Evolutionary conservation across 2,888 invertebrate species (phyloP).

Genomic region (Baccha elongata): DNA sequence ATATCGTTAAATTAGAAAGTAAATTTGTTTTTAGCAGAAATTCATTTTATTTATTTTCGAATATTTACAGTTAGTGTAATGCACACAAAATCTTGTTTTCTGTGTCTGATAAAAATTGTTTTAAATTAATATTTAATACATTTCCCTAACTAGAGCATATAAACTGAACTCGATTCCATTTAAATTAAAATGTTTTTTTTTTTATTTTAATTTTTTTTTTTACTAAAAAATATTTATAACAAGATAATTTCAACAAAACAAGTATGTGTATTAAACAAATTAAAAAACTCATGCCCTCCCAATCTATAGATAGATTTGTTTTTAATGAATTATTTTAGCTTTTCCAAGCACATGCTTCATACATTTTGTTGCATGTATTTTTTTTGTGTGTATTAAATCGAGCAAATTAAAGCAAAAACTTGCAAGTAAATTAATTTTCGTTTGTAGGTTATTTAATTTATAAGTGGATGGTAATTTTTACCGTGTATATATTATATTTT

Average conservation of each 20-base stretch:
- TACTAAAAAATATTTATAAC: slow-evolving; percentile 24
- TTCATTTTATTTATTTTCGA: slow-evolving; percentile 9
- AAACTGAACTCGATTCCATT: slow-evolving; percentile 34
- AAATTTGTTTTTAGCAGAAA: slow-evolving; percentile 9
- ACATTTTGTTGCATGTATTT: too few species aligned
- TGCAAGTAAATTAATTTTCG: background rate
- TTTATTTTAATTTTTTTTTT: background rate
- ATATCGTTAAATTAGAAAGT: too few species aligned
- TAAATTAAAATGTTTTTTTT: background rate
- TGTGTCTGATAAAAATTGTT: slow-evolving; percentile 24
- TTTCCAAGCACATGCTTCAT: background rate
- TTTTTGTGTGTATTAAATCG: background rate
- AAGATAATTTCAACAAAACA: slow-evolving; percentile 7
- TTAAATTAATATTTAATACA: slow-evolving; percentile 50
- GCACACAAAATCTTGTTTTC: slow-evolving; percentile 11
- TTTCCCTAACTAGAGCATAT: slow-evolving; percentile 60
- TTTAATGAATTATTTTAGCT: background rate
- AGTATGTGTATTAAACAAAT: background rate
- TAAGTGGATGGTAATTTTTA: slow-evolving; percentile 6
- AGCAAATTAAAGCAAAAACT: background rate
- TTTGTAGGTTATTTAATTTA: background rate
- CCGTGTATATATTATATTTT: slow-evolving; percentile 10
- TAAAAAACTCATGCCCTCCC: background rate
- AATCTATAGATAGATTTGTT: background rate
- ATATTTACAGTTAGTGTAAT: slow-evolving; percentile 20